phyloP scores from a whole-genome alignment of 2,888 invertebrate species.

The Ochropacha duplaris region DNA sequence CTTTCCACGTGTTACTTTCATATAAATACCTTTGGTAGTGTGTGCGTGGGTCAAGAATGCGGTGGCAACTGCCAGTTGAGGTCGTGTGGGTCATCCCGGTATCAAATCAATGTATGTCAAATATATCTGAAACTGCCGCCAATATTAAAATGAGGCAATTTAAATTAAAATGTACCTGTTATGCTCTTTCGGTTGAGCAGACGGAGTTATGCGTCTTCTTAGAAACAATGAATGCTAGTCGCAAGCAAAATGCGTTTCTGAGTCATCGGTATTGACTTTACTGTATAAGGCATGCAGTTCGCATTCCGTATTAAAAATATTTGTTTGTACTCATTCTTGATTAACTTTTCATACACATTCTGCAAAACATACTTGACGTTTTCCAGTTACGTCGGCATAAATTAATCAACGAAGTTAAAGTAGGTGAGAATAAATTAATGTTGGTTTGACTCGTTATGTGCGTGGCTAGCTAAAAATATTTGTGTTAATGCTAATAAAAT shows the following conservation, averaged over 20 bases:
- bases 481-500: slow-evolving; percentile 15
- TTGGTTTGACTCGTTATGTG: slow-evolving; percentile 21
- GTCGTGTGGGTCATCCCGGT: slow-evolving; percentile 28
- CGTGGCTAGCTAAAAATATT: slow-evolving; percentile 22
- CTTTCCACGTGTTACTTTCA: slow-evolving; percentile 27
- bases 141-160: background rate
- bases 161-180: background rate
- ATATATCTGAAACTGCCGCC: background rate
- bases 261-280: slow-evolving; percentile 21
- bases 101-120: slow-evolving; percentile 28
- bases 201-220: slow-evolving; percentile 20
- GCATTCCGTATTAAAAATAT: too few relatives aligned
- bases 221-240: slow-evolving; percentile 26
- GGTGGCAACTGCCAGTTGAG: slow-evolving; percentile 36
- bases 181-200: slow-evolving; percentile 15
- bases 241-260: slow-evolving; percentile 18
- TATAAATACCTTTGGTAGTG: slow-evolving; percentile 34
- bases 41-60: slow-evolving; percentile 54
- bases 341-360: background rate
- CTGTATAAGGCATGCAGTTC: background rate
- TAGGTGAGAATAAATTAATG: slow-evolving; percentile 16
- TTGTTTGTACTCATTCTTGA: background rate
- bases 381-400: slow-evolving; percentile 13
- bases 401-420: slow-evolving; percentile 18
- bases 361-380: slow-evolving; percentile 4